A percentile compares a stretch with the other conserved stretches of the same genome.
Conservation (phyloP, 2,113 vertebrate genomes). For the Lycaon pictus region DNA sequence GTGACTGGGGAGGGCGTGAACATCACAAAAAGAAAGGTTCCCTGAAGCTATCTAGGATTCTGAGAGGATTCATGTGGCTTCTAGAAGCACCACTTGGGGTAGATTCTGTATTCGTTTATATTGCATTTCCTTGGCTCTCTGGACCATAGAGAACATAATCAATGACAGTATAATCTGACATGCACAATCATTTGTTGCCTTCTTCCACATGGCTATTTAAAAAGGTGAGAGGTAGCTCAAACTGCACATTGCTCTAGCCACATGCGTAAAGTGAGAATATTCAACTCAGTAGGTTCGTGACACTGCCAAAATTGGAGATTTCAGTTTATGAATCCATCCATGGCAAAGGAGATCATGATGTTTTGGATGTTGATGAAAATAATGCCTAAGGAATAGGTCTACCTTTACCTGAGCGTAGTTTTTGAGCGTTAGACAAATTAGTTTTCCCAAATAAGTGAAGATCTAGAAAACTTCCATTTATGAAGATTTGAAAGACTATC, state of each 20-base stretch:
- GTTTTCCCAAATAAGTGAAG: conserved; percentile 2
- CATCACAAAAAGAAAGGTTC: neutral
- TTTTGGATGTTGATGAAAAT: conserved; percentile 17
- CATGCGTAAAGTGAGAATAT: conserved; percentile 28
- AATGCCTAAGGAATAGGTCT: neutral
- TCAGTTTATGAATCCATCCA: neutral
- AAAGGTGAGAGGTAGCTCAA: neutral
- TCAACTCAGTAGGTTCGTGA: neutral
- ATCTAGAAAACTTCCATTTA: conserved; percentile 23
- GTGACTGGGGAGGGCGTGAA: neutral
- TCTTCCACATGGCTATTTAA: neutral
- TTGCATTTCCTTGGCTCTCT: neutral
- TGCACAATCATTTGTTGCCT: neutral
- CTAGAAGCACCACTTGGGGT: neutral
- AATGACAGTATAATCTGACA: neutral
- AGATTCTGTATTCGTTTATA: neutral
- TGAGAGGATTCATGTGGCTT: neutral
- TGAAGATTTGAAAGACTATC: neutral
- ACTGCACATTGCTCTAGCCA: neutral
- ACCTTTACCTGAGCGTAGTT: neutral
- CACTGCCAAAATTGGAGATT: neutral
- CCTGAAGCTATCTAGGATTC: neutral
- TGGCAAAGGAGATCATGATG: neutral
- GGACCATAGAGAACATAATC: neutral
- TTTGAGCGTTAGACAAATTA: neutral